phyloP scores from a whole-genome alignment of 2,113 vertebrate genomes.

The Poeciliopsis occidentalis region DNA sequence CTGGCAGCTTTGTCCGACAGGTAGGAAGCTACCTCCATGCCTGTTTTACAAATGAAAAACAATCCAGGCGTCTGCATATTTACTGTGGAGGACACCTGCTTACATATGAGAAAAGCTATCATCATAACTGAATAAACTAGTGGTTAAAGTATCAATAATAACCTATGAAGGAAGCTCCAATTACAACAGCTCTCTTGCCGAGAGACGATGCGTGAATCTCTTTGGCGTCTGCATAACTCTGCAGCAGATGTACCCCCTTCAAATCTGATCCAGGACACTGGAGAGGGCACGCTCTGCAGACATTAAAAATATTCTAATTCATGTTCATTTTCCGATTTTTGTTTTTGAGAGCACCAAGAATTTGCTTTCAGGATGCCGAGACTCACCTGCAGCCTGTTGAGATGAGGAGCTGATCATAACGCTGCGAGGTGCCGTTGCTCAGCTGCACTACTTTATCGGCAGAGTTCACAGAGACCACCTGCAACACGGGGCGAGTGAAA shows the following conservation, averaged over 20 bases:
- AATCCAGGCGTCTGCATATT: background rate
- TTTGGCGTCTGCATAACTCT: slow-evolving; percentile 81
- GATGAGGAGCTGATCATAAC: slow-evolving; percentile 85
- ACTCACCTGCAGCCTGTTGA: slow-evolving; percentile 85
- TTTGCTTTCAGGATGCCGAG: background rate
- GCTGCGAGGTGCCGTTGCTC: slow-evolving; percentile 75
- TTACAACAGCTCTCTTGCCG: slow-evolving; percentile 75
- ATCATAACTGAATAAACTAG: background rate
- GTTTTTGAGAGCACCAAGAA: no score
- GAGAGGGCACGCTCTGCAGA: slow-evolving; percentile 77
- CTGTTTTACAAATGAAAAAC: slow-evolving; percentile 59
- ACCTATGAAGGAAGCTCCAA: slow-evolving; percentile 91
- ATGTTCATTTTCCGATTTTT: background rate
- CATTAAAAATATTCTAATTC: background rate
- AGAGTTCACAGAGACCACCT: slow-evolving; percentile 81
- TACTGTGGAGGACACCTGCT: background rate
- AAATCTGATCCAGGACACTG: slow-evolving; percentile 82
- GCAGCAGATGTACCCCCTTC: slow-evolving; percentile 79
- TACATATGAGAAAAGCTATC: background rate
- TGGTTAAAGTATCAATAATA: background rate
- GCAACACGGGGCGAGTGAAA: background rate
- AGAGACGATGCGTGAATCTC: slow-evolving; percentile 79
- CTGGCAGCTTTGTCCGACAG: slow-evolving; percentile 82
- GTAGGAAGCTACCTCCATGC: slow-evolving; percentile 88
- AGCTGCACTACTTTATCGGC: slow-evolving; percentile 75